A percentile compares a stretch with the other conserved stretches of the same genome.
Evolutionary conservation across 1,140 invertebrate genomes (phyloP).

Genomic region (Meloidogyne exigua): DNA sequence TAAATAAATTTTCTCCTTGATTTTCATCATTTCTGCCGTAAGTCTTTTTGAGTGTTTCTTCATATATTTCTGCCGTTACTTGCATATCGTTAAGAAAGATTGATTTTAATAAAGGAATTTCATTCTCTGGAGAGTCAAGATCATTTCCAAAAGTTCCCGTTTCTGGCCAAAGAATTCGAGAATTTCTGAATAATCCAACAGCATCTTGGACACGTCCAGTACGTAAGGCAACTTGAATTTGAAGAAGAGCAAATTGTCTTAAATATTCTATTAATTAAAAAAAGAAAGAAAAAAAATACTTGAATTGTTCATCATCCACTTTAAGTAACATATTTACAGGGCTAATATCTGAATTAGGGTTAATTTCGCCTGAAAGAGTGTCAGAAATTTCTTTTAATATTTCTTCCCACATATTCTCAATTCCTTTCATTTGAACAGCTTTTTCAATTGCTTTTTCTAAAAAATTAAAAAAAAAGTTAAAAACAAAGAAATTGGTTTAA

Average conservation of each 20-base stretch:
- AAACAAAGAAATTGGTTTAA: neutral
- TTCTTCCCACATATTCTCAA: constrained; percentile 35
- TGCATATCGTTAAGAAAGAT: constrained; percentile 37
- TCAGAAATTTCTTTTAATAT: constrained; percentile 33
- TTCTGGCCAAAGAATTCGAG: constrained; percentile 43
- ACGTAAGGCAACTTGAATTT: constrained; percentile 43
- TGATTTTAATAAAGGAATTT: constrained; percentile 25
- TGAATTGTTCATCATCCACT: constrained; percentile 43
- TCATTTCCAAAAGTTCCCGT: constrained; percentile 41
- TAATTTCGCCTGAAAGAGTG: constrained; percentile 23
- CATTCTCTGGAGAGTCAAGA: constrained; percentile 33
- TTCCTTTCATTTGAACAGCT: constrained; percentile 2
- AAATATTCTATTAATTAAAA: constrained; percentile 9
- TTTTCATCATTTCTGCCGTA: constrained; percentile 33
- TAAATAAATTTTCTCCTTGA: constrained; percentile 1
- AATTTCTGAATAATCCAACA: constrained; percentile 43
- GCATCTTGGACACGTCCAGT: constrained; percentile 33
- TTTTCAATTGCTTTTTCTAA: constrained; percentile 23
- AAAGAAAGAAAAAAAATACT: constrained; percentile 25
- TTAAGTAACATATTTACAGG: constrained; percentile 38
- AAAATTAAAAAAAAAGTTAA: neutral
- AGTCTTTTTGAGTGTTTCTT: constrained; percentile 21
- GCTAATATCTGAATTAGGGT: constrained; percentile 33
- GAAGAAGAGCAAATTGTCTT: constrained; percentile 38
- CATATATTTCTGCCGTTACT: constrained; percentile 29